These are phyloP conservation scores for Lindbergichthys nudifrons DNA, from an alignment of 2,797 vertebrate genomes.

Conservation along the genomic window DNA sequence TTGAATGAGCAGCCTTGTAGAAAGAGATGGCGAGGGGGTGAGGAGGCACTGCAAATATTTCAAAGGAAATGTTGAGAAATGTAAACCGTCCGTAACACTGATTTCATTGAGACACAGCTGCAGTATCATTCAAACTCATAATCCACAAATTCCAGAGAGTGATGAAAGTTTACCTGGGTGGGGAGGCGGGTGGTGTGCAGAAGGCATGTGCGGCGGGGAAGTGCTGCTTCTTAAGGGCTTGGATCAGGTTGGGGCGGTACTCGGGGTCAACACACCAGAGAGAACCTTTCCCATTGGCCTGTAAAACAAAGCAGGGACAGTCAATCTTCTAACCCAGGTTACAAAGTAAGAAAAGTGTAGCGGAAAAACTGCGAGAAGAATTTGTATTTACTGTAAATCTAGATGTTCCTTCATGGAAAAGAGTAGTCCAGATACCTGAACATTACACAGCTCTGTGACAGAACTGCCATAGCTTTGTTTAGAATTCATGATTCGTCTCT, in stretches of 20 bases:
- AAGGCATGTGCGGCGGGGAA: slow-evolving; percentile 93
- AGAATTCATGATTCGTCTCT: neutral
- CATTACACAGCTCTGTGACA: neutral
- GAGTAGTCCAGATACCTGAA: neutral
- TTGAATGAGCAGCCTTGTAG: slow-evolving; percentile 93
- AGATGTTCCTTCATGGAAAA: neutral
- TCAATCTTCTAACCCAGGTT: slow-evolving; percentile 20
- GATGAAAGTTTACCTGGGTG: slow-evolving; percentile 88
- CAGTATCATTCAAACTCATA: neutral
- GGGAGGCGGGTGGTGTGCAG: slow-evolving; percentile 93
- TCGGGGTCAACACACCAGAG: slow-evolving; percentile 98
- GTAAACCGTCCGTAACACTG: neutral
- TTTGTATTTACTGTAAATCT: neutral
- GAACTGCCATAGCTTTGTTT: neutral
- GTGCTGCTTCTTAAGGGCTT: slow-evolving; percentile 98
- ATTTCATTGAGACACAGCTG: too few relatives aligned
- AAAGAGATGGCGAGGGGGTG: slow-evolving; percentile 93
- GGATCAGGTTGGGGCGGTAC: slow-evolving; percentile 96
- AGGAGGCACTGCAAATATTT: slow-evolving; percentile 88
- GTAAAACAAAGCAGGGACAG: slow-evolving; percentile 42
- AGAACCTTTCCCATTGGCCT: slow-evolving; percentile 99
- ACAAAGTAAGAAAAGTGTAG: neutral
- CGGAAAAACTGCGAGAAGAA: neutral
- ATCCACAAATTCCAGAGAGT: neutral
- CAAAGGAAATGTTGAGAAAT: slow-evolving; percentile 7